Base-by-base conservation (phyloP, 2,888 invertebrate species). In the Tinea semifulvella region DNA sequence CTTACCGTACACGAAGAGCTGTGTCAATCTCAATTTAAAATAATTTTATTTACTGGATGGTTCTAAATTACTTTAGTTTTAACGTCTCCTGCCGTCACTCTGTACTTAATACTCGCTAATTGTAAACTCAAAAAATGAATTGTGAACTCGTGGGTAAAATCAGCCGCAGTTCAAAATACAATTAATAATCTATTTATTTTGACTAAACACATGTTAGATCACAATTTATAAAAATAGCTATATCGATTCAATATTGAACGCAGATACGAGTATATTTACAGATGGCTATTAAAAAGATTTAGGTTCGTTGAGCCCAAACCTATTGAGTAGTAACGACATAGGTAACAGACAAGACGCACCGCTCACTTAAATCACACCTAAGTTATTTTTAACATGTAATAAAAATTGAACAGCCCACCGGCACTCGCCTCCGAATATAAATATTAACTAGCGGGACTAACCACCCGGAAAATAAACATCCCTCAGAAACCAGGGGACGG, bases 391-490 rank as follows among this genome's bases (percentile, higher is more conserved):
- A 45, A 22, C 25, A 17, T 40, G 49, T 47, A 49, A 49, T 49
- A 47, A 49, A 46, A 48, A 49, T 47, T 39, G 44, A 45, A 45
- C 44, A 39, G 45, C 44, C 44, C 45, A 43, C 42, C 46, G 46
- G 47, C 46, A 44, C 35, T 42, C 20, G 44, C 22, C 25, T 35
- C 48, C 46, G 43, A 46, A 47, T 50, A 49, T 48, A 52, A 55
- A 55, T 54, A 61, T 63, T 58, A 65, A 63, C 56, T 56, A 55
- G 50, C 57, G 46, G 56, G 58, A 55, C 63, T 65, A 75, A 67
- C 62, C 63, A 62, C 49, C 63, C 65, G 61, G 62, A 73, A 77
- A 74, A 75, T 75, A 69, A 71, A 68, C 68, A 68, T 53, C 56
- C 52, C 61, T 56, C 61, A 58, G 62, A 60, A 65, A 63, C 56